A percentile compares a stretch with the other conserved stretches of the same genome.
phyloP scores from a whole-genome alignment of 2,797 vertebrate species.

The Myotis findleyi region DNA sequence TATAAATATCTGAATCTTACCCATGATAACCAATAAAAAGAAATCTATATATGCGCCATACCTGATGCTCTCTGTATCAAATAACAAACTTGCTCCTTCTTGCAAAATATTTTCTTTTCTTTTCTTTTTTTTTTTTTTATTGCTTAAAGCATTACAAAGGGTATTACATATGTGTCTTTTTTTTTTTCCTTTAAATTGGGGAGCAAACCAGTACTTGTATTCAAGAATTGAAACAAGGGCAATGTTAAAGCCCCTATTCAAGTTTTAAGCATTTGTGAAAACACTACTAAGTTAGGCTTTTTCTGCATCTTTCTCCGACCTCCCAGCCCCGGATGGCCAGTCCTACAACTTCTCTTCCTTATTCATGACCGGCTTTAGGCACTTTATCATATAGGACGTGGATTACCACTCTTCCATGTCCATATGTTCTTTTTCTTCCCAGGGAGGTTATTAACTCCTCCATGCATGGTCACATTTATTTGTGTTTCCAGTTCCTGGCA shows the following conservation, averaged over 20 bases:
- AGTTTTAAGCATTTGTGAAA: background rate
- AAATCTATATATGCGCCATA: background rate
- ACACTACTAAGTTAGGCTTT: background rate
- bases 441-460: background rate
- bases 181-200: background rate
- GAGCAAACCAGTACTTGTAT: background rate
- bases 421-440: background rate
- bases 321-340: no score
- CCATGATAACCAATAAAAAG: background rate
- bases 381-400: background rate
- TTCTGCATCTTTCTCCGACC: background rate
- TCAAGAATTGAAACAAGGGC: background rate
- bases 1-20: background rate
- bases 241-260: background rate
- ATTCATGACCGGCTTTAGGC: background rate
- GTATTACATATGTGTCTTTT: no score
- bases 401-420: background rate
- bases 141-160: no score
- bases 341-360: background rate
- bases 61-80: background rate
- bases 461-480: background rate
- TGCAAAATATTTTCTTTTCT: constrained; percentile 20
- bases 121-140: no score
- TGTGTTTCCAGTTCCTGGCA: background rate
- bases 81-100: background rate